Conservation (phyloP, 2,888 invertebrate species). For the Leptopilina myrica region DNA sequence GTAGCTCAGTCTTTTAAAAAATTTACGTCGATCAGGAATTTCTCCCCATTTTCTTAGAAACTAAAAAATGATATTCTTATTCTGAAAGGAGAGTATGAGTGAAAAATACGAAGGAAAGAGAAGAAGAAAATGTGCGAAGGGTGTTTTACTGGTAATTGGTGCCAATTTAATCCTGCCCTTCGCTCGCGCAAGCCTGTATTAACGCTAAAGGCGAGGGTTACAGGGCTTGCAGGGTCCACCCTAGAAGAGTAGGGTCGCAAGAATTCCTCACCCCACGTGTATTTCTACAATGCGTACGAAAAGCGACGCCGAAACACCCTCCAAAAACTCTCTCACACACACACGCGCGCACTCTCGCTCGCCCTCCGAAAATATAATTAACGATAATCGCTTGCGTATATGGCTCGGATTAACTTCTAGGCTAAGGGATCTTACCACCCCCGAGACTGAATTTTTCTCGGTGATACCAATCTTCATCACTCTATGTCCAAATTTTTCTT, state of each 20-base stretch:
- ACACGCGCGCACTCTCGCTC: conserved; percentile 55
- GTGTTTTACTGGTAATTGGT: conserved; percentile 82
- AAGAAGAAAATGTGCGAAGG: conserved; percentile 68
- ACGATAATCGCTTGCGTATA: conserved; percentile 76
- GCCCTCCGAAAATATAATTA: conserved; percentile 75
- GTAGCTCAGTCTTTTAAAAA: conserved; percentile 48
- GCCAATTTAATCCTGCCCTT: conserved; percentile 83
- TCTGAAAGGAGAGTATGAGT: conserved; percentile 46
- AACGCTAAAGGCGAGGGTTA: conserved; percentile 68
- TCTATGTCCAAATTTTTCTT: conserved; percentile 30
- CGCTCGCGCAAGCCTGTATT: conserved; percentile 73
- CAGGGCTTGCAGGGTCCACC: conserved; percentile 43
- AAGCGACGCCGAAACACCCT: conserved; percentile 55
- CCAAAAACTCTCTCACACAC: conserved; percentile 56
- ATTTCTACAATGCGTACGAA: conserved; percentile 55
- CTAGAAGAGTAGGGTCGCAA: conserved; percentile 46
- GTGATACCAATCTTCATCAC: conserved; percentile 31
- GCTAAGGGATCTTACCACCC: conserved; percentile 51
- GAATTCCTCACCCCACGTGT: conserved; percentile 46
- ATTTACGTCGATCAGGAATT: conserved; percentile 44
- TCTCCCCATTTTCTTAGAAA: conserved; percentile 52
- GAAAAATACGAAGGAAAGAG: conserved; percentile 61
- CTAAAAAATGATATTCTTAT: conserved; percentile 48
- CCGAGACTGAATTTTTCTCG: conserved; percentile 24
- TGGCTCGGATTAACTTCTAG: conserved; percentile 72